Base-by-base conservation (phyloP, 2,888 invertebrate species). In the Chromoteleia sp. region DNA sequence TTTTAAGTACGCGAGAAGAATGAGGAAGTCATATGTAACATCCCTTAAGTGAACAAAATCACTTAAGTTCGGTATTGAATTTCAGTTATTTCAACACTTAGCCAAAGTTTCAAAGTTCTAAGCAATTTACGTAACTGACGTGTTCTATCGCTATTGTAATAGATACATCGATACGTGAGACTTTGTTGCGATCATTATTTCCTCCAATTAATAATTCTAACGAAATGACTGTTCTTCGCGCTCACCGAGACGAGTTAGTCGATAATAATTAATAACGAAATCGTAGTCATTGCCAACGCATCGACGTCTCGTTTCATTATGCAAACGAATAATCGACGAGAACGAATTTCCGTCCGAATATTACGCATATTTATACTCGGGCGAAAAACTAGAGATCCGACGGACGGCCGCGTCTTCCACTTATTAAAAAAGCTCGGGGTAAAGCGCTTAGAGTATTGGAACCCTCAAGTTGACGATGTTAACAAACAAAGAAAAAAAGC, bases 61-160 rank as follows among this genome's bases (percentile, higher is more conserved):
- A 79, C 67, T 74, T 74, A 79, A 67, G 79, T 79, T 73, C 8
- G 54, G 67, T 79, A 79, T 79, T 61, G 73, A 73, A 79, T 79
- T 73, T 54, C 67, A 79, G 61, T 79, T 73, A 79, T 73, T 79
- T 68, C 61, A 74, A 67, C 79, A 79, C 73, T 74, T 61, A 79
- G 30, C 6, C 39, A 48, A 67, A 73, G 43, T 67, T 73, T 25
- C 43, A 0, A 78, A 78, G 65, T 79, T 74, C 59, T 68, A 74
- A 79, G 71, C 65, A 79, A 79, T 79, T 79, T 74, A 74, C 73
- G 39, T 73, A 73, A 78, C 65, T 65, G 78, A 70, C 56, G 65
- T n/a, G n/a, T 71, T 71, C 48, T 58, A 63, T 48, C 65, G 77
- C 63, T 29, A n/a, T 33, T 71, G 65, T 71, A 78, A 71, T 65